Base-by-base conservation (phyloP, 2,797 vertebrate genomes). In the Balearica regulorum region DNA sequence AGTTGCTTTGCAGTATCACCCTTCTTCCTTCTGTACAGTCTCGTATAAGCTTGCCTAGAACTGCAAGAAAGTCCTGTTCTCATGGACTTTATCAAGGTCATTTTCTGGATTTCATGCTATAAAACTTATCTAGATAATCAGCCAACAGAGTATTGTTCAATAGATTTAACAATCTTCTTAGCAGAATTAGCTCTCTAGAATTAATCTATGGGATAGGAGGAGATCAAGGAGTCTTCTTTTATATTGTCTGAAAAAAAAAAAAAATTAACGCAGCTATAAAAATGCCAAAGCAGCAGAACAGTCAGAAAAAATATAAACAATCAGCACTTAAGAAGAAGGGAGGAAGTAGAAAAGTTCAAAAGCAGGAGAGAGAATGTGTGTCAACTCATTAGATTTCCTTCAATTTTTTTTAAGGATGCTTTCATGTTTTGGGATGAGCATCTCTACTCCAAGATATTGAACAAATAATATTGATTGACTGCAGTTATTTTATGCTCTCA, bases 391-490 rank as follows among this genome's bases (percentile, higher is more conserved):
- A 93, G 54, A 89, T 77, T 81, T 93, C 11, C 33, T 92, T 71
- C 66, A 51, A 12, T 15, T 87, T 90, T 83, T 89, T 95, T 92
- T 82, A 84, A 83, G 51, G 3, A 68, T 79, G 18, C 25, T 94
- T 96, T 94, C 85, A 66, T 96, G 49, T 90, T 90, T 84, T 91
- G 77, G 94, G 54, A 84, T 92, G 31, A 96, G 21, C 28, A 79
- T 78, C 61, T 93, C 55, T 94, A 64, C 88, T 95, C 37, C 60
- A 91, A 96, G 85, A 90, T 92, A 80, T 39, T 77, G 44, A 75
- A 18, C 64, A 95, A 94, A 92, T 79, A 92, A 73, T 77, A 96
- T 71, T 95, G 96, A 93, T 70, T 87, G 60, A 58, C n/a, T 95
- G 49, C 17, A 39, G 75, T 91, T 90, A 93, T 94, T 92, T 95